Evolutionary conservation across 2,888 invertebrate genomes (phyloP).

Genomic region (Orthosia gracilis): DNA sequence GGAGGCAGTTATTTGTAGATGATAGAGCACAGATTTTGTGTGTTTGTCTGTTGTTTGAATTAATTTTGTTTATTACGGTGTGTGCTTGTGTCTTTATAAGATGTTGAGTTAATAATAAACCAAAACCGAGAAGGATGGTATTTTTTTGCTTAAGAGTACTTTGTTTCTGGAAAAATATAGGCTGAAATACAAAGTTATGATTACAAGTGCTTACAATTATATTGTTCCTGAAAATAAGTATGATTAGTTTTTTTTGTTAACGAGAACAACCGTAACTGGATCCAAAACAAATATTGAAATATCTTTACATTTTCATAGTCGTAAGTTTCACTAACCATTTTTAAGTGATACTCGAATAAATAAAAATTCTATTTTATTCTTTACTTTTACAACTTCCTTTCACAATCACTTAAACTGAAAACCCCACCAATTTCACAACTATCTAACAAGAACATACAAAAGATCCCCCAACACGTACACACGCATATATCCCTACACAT

Average conservation of each 20-base stretch:
- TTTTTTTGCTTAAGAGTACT: too few species aligned
- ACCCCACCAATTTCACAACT: background rate
- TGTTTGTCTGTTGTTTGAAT: constrained; percentile 58
- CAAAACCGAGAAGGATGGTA: background rate
- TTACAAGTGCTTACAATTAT: too few species aligned
- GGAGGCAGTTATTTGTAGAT: constrained; percentile 75
- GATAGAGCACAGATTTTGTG: constrained; percentile 82
- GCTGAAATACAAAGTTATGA: too few species aligned
- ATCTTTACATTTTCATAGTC: too few species aligned
- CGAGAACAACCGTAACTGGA: too few species aligned
- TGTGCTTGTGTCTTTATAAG: constrained; percentile 11
- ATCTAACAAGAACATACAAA: constrained; percentile 12
- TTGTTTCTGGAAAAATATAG: too few species aligned
- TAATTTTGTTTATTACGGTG: constrained; percentile 49
- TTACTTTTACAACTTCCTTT: background rate
- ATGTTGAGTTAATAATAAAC: background rate
- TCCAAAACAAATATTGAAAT: too few species aligned
- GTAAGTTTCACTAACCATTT: too few species aligned
- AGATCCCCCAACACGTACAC: constrained; percentile 1
- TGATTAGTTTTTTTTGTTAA: too few species aligned
- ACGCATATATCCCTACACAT: constrained; percentile 6
- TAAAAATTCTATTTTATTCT: too few species aligned
- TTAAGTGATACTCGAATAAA: too few species aligned
- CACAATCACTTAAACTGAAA: background rate
- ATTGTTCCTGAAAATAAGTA: too few species aligned